A percentile compares a stretch with the other conserved stretches of the same genome.
Conservation (phyloP, 30 jellyfish, hydroid and myxozoan species). For the Chrysaora quinquecirrha region DNA sequence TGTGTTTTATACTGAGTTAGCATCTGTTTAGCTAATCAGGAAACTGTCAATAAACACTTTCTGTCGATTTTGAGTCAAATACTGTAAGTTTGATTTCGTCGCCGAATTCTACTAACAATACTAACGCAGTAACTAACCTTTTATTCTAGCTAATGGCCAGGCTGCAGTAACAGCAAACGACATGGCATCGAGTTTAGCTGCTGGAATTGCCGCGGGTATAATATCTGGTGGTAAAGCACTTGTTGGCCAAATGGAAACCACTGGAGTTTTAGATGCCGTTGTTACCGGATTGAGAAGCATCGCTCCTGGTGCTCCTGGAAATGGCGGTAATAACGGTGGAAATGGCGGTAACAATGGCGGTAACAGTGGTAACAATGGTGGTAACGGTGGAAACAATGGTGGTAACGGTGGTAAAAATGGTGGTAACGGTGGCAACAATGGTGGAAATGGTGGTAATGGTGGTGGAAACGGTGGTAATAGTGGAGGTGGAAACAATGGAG, state of each 20-base stretch:
- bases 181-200: slow-evolving; percentile 94
- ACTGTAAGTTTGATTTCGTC: too few species aligned
- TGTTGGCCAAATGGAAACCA: slow-evolving; percentile 73
- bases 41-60: too few species aligned
- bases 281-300: slow-evolving; percentile 73
- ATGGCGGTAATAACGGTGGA: slow-evolving; percentile 35
- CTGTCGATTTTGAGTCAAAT: too few species aligned
- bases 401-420: slow-evolving; percentile 44
- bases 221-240: slow-evolving; percentile 88
- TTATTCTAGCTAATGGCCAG: slow-evolving; percentile 6
- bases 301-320: slow-evolving; percentile 39
- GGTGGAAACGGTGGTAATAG: slow-evolving; percentile 45
- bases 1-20: too few species aligned
- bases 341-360: slow-evolving; percentile 51
- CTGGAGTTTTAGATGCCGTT: slow-evolving; percentile 85
- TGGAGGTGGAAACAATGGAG: slow-evolving; percentile 49
- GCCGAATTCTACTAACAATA: too few species aligned
- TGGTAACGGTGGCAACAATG: slow-evolving; percentile 26
- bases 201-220: slow-evolving; percentile 95
- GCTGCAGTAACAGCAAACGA: slow-evolving; percentile 52
- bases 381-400: slow-evolving; percentile 42
- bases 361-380: slow-evolving; percentile 36
- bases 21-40: too few species aligned
- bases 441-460: slow-evolving; percentile 31
- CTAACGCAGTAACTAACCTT: too few species aligned